These are phyloP conservation scores for Pasiphila rectangulata DNA, from an alignment of 2,888 invertebrate genomes.

Conservation along the genomic window DNA sequence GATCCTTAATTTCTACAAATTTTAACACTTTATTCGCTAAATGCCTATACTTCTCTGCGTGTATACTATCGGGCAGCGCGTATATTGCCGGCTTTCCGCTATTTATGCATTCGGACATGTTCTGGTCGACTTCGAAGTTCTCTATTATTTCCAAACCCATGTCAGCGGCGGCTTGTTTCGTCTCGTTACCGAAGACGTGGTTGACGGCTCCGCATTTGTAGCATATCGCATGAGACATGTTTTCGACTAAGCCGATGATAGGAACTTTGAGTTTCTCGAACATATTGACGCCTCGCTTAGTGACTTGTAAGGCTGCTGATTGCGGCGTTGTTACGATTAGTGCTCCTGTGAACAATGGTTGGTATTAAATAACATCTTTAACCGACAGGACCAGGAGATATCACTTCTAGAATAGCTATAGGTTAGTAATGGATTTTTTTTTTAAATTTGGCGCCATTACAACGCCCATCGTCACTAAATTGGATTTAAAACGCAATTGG, in stretches of 20 bases:
- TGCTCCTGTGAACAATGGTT: constrained; percentile 80
- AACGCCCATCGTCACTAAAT: too few relatives aligned
- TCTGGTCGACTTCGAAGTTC: constrained; percentile 86
- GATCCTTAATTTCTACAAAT: constrained; percentile 63
- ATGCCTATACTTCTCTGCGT: constrained; percentile 70
- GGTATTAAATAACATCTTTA: constrained; percentile 1
- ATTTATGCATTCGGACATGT: constrained; percentile 86
- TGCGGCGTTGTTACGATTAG: constrained; percentile 97
- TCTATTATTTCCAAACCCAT: constrained; percentile 85
- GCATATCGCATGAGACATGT: constrained; percentile 92
- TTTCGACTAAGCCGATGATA: constrained; percentile 93
- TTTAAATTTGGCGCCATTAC: too few relatives aligned
- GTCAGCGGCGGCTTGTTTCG: constrained; percentile 81
- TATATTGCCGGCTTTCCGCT: constrained; percentile 88
- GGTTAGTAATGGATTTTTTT: too few relatives aligned
- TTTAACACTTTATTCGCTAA: constrained; percentile 72
- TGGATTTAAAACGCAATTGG: too few relatives aligned
- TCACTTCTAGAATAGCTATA: too few relatives aligned
- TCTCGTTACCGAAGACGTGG: constrained; percentile 86
- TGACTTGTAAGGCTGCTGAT: constrained; percentile 91
- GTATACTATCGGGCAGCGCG: constrained; percentile 80
- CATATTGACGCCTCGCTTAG: constrained; percentile 92
- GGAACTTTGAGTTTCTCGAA: constrained; percentile 91
- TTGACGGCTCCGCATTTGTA: constrained; percentile 87
- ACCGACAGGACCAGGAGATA: too few relatives aligned